Conservation (phyloP, 2,888 invertebrate species). For the Drosophila merina region DNA sequence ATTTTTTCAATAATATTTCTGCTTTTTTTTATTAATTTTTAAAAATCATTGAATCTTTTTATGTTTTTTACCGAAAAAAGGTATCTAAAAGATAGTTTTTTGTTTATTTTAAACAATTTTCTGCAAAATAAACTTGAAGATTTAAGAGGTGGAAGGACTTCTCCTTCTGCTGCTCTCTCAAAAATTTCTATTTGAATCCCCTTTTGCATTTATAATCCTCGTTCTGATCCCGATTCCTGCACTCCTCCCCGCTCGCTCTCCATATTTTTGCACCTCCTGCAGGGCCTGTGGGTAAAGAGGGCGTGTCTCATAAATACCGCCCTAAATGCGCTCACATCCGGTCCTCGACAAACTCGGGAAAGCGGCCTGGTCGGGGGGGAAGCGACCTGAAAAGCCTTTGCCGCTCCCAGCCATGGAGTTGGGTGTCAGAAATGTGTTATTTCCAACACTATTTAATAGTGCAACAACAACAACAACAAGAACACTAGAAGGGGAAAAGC, state of each 20-base stretch:
- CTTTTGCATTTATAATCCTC: not conserved
- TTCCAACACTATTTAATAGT: conserved; percentile 66
- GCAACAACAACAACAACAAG: conserved; percentile 30
- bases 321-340: conserved; percentile 64
- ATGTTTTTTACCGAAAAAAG: too few species aligned
- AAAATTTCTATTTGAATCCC: not conserved
- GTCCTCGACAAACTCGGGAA: conserved; percentile 23
- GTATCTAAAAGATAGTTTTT: not conserved
- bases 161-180: not conserved
- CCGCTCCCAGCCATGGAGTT: conserved; percentile 35
- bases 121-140: not conserved
- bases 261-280: not conserved
- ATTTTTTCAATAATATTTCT: too few species aligned
- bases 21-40: too few species aligned
- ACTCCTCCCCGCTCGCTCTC: not conserved
- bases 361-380: not conserved
- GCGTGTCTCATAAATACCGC: conserved; percentile 50
- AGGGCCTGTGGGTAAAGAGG: not conserved
- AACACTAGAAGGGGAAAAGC: conserved; percentile 15
- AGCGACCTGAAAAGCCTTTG: conserved; percentile 33
- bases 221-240: not conserved
- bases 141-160: not conserved
- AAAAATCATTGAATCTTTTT: too few species aligned
- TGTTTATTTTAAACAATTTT: not conserved
- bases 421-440: conserved; percentile 66